Conservation (phyloP, 1,140 invertebrate species). For the Rhagoletis zephyria region DNA sequence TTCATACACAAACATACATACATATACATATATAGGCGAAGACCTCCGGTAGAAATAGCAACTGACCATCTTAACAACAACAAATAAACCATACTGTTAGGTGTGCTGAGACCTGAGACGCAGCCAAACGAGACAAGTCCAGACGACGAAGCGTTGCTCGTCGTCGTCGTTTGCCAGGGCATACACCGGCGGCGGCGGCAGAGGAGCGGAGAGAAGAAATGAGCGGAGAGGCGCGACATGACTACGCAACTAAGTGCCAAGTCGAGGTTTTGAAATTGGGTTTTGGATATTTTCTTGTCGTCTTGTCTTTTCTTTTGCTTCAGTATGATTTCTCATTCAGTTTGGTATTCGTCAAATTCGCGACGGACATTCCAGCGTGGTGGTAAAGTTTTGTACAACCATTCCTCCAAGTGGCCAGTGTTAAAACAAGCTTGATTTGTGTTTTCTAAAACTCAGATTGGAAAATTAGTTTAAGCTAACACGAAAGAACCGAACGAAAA, state of each 20-base stretch:
- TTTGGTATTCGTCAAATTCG: slow-evolving; percentile 53
- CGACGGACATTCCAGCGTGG: slow-evolving; percentile 43
- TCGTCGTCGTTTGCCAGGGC: background rate
- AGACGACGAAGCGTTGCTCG: slow-evolving; percentile 3
- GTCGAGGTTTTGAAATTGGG: slow-evolving; percentile 53
- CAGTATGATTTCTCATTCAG: slow-evolving; percentile 53
- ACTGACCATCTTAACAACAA: slow-evolving; percentile 52
- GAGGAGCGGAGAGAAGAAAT: slow-evolving; percentile 34
- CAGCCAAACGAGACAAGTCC: slow-evolving; percentile 49
- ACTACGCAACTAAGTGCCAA: slow-evolving; percentile 52
- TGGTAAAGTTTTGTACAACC: slow-evolving; percentile 31
- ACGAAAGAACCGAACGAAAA: background rate
- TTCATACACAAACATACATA: no score
- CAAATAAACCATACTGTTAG: slow-evolving; percentile 49
- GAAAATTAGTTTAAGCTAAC: background rate
- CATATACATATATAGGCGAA: slow-evolving; percentile 6
- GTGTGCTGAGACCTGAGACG: slow-evolving; percentile 46
- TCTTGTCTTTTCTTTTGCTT: slow-evolving; percentile 53
- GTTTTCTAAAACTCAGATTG: background rate
- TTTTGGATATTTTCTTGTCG: slow-evolving; percentile 54
- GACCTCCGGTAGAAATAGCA: slow-evolving; percentile 46
- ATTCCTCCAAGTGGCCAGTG: background rate
- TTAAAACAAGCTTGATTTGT: background rate
- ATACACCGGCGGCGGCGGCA: background rate
- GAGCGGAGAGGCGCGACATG: slow-evolving; percentile 48